phyloP scores from a whole-genome alignment of 2,888 invertebrate genomes.

The Neocrepidodera transversa region DNA sequence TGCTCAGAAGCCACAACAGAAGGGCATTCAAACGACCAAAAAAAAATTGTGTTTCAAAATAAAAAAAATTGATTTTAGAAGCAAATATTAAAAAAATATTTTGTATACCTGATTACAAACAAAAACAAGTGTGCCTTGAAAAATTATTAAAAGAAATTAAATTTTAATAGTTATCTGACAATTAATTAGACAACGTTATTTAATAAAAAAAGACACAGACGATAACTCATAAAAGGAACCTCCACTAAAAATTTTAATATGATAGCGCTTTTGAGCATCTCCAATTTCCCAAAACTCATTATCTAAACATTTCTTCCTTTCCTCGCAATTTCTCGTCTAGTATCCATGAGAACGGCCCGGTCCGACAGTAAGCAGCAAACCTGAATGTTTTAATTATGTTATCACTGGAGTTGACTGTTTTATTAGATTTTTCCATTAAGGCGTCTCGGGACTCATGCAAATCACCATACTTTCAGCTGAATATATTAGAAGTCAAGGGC shows the following conservation, averaged over 20 bases:
- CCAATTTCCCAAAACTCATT: constrained; percentile 21
- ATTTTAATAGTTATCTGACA: too few species aligned
- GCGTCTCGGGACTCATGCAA: constrained; percentile 32
- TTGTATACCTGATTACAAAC: too few species aligned
- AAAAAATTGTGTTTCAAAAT: too few species aligned
- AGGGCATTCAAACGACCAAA: too few species aligned
- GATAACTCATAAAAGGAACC: neutral
- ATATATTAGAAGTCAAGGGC: constrained; percentile 29
- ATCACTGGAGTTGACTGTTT: constrained; percentile 28
- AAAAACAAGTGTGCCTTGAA: too few species aligned
- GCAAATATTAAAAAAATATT: too few species aligned
- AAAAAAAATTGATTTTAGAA: too few species aligned
- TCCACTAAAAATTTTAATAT: constrained; percentile 10
- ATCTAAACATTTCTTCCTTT: constrained; percentile 19
- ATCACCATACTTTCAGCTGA: constrained; percentile 33
- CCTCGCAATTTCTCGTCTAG: constrained; percentile 2
- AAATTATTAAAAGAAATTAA: too few species aligned
- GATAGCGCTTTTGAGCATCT: constrained; percentile 7
- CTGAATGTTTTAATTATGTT: constrained; percentile 35
- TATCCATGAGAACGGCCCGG: neutral
- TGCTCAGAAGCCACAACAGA: too few species aligned
- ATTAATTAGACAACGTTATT: too few species aligned
- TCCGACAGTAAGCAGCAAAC: constrained; percentile 24
- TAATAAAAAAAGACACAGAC: neutral
- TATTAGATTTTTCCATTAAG: constrained; percentile 38